Conservation (phyloP, 64 coral and sea anemone species). For the Actinia tenebrosa region DNA sequence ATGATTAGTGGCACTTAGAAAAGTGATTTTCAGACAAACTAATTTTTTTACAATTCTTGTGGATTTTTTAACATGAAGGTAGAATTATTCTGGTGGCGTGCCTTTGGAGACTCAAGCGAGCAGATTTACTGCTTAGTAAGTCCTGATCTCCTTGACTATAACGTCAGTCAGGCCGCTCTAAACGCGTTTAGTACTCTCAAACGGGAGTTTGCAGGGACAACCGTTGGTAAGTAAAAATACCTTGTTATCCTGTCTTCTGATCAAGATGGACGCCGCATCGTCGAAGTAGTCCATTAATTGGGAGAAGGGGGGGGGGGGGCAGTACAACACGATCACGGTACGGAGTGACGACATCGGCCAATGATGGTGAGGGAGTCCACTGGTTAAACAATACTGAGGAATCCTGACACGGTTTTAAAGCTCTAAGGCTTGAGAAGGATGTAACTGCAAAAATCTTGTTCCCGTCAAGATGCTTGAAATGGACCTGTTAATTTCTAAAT, state of each 20-base stretch:
- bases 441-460: too few relatives aligned
- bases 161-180: conserved; percentile 69
- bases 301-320: too few relatives aligned
- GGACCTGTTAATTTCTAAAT: too few relatives aligned
- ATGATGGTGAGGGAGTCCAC: too few relatives aligned
- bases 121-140: conserved; percentile 73
- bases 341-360: too few relatives aligned
- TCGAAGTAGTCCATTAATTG: too few relatives aligned
- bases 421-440: background rate
- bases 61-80: conserved; percentile 35
- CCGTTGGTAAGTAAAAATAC: conserved; percentile 5
- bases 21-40: background rate
- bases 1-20: background rate
- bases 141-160: conserved; percentile 75
- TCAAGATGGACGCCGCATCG: too few relatives aligned
- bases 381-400: too few relatives aligned
- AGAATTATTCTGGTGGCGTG: conserved; percentile 82
- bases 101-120: conserved; percentile 46
- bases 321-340: too few relatives aligned
- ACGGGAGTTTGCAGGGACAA: conserved; percentile 51
- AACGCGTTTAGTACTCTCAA: conserved; percentile 38
- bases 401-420: too few relatives aligned
- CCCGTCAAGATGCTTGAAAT: too few relatives aligned
- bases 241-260: too few relatives aligned
- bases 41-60: background rate